phyloP scores from a whole-genome alignment of 2,113 vertebrate species.

The Columba janthina region DNA sequence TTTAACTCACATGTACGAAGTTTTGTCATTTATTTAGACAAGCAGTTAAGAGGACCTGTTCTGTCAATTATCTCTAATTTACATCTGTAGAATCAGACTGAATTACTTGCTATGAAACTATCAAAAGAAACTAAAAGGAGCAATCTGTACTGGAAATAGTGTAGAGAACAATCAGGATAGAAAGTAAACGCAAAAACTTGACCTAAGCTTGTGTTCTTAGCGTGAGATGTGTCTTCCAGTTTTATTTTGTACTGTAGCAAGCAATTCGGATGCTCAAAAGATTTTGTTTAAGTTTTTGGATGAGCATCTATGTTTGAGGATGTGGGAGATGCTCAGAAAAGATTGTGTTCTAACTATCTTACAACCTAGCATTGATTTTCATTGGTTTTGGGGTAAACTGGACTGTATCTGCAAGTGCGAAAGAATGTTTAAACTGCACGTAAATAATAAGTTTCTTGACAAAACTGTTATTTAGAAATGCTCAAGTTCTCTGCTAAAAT shows the following conservation, averaged over 20 bases:
- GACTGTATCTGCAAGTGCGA: background rate
- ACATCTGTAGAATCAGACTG: background rate
- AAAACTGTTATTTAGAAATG: background rate
- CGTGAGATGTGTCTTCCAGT: background rate
- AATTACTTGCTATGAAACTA: background rate
- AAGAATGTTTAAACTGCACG: background rate
- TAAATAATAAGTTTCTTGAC: background rate
- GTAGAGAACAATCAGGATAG: background rate
- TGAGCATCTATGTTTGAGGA: background rate
- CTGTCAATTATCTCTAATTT: background rate
- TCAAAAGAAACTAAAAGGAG: background rate
- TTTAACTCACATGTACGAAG: accelerated
- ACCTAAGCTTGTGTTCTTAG: background rate
- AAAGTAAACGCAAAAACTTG: background rate
- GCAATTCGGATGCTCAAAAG: background rate
- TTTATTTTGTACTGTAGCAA: background rate
- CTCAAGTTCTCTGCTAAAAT: background rate
- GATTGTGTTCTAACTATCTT: background rate
- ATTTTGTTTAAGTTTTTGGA: background rate
- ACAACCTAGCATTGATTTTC: background rate
- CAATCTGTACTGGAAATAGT: background rate
- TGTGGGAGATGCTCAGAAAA: background rate
- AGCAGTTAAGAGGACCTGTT: background rate
- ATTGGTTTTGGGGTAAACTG: background rate
- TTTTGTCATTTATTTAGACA: background rate